Base-by-base conservation (phyloP, 2,797 vertebrate genomes). In the Scolopax bukidnonensis region DNA sequence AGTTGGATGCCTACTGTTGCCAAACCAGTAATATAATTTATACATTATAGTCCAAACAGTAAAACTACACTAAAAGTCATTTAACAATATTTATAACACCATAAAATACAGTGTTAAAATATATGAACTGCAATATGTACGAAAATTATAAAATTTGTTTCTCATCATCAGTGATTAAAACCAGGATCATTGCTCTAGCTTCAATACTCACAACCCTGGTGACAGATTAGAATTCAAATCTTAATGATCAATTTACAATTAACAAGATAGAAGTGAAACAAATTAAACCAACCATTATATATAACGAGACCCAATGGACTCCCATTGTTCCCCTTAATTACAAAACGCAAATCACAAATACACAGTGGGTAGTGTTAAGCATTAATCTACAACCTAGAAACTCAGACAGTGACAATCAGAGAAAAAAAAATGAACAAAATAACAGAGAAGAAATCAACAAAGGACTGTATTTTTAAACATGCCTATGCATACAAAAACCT, bases 161-260 rank as follows among this genome's bases (percentile, higher is more conserved):
- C 98, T 98, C 98, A 98, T 98, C 97, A 98, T 98, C 98, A 98
- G 98, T 98, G 98, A 98, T 98, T 98, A 98, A 98, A 98, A 97
- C 91, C 95, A 97, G 98, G 97, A 98, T 98, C 98, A 97, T 97
- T 98, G 98, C 98, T 98, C 97, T 94, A 98, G 97, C 96, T 97
- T 98, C 98, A 98, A 97, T 98, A 97, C 97, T 97, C 97, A 96
- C 97, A 98, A 97, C 98, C 98, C 98, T 98, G 93, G 98, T 98
- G 98, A 98, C 98, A 98, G 97, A 98, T 98, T 98, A 98, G 98
- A 97, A 98, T 98, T 98, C 97, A 98, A 98, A 98, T 98, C 98
- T 98, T 98, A 98, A 98, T 98, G 98, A 98, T 98, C 98, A 98
- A 98, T 98, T 98, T 98, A 98, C 98, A 98, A 98, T 98, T 98